Conservation (phyloP, 2,888 invertebrate species). For the Pachycephus smyrnensis region DNA sequence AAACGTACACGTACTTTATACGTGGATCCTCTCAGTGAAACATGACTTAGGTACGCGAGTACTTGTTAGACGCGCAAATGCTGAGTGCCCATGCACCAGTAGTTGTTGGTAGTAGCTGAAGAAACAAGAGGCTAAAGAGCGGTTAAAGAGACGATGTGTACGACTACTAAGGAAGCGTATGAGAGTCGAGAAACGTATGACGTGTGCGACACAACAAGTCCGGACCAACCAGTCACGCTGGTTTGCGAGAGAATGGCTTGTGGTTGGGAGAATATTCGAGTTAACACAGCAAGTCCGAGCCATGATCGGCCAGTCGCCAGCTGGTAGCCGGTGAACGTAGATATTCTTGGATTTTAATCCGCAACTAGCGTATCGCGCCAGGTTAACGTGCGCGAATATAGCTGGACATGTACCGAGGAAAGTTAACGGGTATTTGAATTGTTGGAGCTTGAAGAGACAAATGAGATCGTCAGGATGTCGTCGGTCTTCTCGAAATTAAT, state of each 20-base stretch:
- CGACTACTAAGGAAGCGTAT: not conserved
- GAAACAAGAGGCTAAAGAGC: not conserved
- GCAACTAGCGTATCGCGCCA: not conserved
- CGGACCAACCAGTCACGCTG: slow-evolving; percentile 10
- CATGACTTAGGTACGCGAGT: not conserved
- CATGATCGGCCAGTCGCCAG: slow-evolving; percentile 52
- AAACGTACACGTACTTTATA: not conserved
- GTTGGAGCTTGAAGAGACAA: not conserved
- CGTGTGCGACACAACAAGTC: slow-evolving; percentile 4
- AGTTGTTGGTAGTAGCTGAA: not conserved
- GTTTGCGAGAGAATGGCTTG: slow-evolving; percentile 11
- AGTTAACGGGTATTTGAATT: not conserved
- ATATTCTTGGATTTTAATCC: slow-evolving; percentile 23
- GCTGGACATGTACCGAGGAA: slow-evolving; percentile 1
- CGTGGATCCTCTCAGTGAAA: not conserved
- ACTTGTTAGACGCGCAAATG: not conserved
- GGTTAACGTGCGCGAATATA: not conserved
- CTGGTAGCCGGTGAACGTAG: slow-evolving; percentile 50
- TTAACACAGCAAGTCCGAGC: slow-evolving; percentile 17
- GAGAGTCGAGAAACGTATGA: not conserved
- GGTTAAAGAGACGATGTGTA: not conserved
- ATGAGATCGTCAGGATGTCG: slow-evolving; percentile 66
- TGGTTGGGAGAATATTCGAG: slow-evolving; percentile 4
- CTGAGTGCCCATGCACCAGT: not conserved
- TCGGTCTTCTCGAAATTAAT: slow-evolving; percentile 76